phyloP scores from a whole-genome alignment of 2,888 invertebrate species.

The Eupithecia inturbata region DNA sequence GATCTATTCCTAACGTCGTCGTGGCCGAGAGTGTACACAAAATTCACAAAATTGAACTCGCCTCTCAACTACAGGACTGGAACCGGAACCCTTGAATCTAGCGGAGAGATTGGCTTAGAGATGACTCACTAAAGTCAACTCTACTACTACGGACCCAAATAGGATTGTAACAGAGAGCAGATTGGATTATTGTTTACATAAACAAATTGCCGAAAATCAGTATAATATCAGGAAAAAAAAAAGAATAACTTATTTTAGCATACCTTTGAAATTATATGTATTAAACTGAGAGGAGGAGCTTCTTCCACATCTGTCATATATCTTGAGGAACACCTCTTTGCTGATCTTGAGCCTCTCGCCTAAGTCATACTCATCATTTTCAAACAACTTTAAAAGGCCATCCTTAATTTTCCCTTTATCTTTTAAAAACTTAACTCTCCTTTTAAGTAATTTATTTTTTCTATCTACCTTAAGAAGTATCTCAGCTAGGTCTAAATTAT shows the following conservation, averaged over 20 bases:
- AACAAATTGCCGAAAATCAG: no score
- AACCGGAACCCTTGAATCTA: no score
- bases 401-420: not conserved
- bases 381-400: not conserved
- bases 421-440: not conserved
- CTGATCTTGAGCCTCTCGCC: not conserved
- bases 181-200: no score
- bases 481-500: not conserved
- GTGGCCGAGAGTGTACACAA: no score
- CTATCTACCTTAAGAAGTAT: not conserved
- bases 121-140: no score
- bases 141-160: no score
- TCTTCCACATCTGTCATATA: not conserved
- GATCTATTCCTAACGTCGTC: no score
- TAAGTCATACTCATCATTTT: not conserved
- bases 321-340: conserved; percentile 3
- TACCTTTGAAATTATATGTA: not conserved
- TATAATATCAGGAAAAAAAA: no score
- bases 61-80: no score
- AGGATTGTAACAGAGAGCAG: no score
- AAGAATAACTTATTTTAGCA: not conserved
- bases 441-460: not conserved
- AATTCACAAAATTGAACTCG: no score
- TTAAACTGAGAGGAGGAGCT: not conserved
- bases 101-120: no score